Base-by-base conservation (phyloP, 2,888 invertebrate genomes). In the Epinotia demarniana region DNA sequence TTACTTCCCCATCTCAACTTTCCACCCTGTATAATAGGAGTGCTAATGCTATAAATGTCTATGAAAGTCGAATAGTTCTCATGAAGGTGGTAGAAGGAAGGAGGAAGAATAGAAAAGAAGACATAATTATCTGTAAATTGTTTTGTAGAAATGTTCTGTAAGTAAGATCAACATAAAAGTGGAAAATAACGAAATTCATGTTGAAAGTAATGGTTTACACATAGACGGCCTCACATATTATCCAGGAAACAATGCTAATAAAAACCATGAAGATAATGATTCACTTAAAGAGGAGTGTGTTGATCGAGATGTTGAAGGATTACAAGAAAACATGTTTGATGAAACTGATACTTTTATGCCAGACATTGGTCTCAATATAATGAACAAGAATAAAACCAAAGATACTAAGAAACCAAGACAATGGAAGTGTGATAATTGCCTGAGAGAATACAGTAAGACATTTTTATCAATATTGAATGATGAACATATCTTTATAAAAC, bases 401-500 rank as follows among this genome's bases (percentile, higher is more conserved):
- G 39, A 39, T n/a, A 4, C 57, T 12, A 27, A 61, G 9, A 75
- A 57, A 39, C 9, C 9, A 39, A 39, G 39, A 33, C 67, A 62
- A 53, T 63, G 69, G 58, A 49, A 78, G 62, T 82, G 82, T 78
- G 58, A 66, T 12, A 80, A 78, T 72, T 82, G 82, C 63, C 78
- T 79, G 19, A 77, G 77, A 62, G 74, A 78, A 77, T 82, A 81
- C 57, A 80, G 82, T 82, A 73, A 81, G 82, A 60, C 8, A 33
- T 23, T 61, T 55, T 23, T 49, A 39, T 39, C 9, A 39, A 39
- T 9, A 39, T 39, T 39, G 9, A 39, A 39, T 39, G 39, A 39
- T 39, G 39, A 39, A 39, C 9, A 39, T 39, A 39, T 39, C 9
- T 39, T 8, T 39, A 39, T 9, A 9, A 18, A 12, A n/a, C 49